Evolutionary conservation across 2,797 vertebrate species (phyloP).

Genomic region (Diplodus puntazzo): DNA sequence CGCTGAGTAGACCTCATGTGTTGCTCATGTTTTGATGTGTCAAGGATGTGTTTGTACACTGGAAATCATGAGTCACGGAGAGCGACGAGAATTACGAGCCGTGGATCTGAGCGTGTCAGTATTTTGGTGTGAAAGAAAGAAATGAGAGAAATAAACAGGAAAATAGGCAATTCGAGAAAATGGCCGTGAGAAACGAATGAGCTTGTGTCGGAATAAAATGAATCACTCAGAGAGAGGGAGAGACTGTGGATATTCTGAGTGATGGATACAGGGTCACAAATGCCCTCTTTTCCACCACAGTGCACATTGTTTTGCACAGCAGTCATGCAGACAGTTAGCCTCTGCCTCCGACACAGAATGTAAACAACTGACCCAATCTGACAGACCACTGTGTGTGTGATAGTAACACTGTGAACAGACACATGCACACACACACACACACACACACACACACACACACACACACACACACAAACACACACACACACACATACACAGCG

Average conservation of each 20-base stretch:
- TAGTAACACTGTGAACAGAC: conserved; percentile 24
- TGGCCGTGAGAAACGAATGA: conserved; percentile 17
- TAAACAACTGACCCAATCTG: conserved; percentile 67
- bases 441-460: no score
- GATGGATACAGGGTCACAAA: conserved; percentile 35
- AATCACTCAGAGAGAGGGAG: conserved; percentile 12
- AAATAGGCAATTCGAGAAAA: conserved; percentile 16
- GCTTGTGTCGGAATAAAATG: conserved; percentile 11
- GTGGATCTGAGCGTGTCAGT: conserved; percentile 12
- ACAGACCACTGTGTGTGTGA: conserved; percentile 49
- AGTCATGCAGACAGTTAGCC: conserved; percentile 47
- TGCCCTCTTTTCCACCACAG: conserved; percentile 32
- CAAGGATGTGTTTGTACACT: background rate
- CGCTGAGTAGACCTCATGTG: conserved; percentile 13
- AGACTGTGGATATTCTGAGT: conserved; percentile 19
- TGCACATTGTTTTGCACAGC: conserved; percentile 42
- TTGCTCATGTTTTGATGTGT: conserved; percentile 36
- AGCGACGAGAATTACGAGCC: background rate
- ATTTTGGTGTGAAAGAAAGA: conserved; percentile 23
- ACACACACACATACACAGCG: no score
- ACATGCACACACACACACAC: conserved; percentile 45
- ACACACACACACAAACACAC: no score
- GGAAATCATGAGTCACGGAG: conserved; percentile 19
- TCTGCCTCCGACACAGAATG: conserved; percentile 48
- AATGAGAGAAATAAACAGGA: background rate